Evolutionary conservation across 1,140 invertebrate species (phyloP), one percentile per base, ranked within the genome.

Genomic region (Eupeodes corollae): DNA sequence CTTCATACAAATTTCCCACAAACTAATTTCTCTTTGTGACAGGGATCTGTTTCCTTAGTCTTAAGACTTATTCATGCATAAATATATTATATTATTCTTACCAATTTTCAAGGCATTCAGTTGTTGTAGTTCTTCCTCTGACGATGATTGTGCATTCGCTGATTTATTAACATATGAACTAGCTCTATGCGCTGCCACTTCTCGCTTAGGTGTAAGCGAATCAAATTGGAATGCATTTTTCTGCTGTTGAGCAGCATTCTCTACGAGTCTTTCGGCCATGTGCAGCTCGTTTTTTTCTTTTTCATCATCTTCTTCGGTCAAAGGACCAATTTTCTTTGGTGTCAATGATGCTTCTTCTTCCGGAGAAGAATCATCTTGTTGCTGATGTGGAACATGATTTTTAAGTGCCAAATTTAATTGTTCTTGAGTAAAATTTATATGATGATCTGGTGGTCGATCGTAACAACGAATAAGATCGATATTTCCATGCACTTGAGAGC

Each of bases 141-240:
- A 37, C 14, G 11, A 16, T 46, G 21, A 6, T 14, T 38, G 34
- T 46, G 13, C 10, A 16, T 39, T 46, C 19, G 21, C 21, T 26
- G 21, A 26, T 26, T 26, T 26, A 26, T 26, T 26, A 26, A 26
- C 21, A 26, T 26, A 26, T 13, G 42, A 33, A 21, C 33, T 49
- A 13, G 15, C 48, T n/a, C 45, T 44, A 45, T 46, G 41, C 54
- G 49, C 52, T 58, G 59, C 57, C 48, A 56, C 58, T 47, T 60
- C 56, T 55, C 61, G 59, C 50, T 67, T 66, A 54, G 65, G 62
- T 56, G 64, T 67, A 6, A 68, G 54, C 51, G 65, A 63, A 55
- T 68, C 65, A 30, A 68, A 68, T 56, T 68, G 65, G 49, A 68
- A 68, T 44, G 58, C 59, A 51, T 59, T 68, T 53, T 63, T 66